A percentile compares a stretch with the other conserved stretches of the same genome.
Evolutionary conservation across 2,888 invertebrate genomes (phyloP).

Genomic region (Tanaodytes sp.): DNA sequence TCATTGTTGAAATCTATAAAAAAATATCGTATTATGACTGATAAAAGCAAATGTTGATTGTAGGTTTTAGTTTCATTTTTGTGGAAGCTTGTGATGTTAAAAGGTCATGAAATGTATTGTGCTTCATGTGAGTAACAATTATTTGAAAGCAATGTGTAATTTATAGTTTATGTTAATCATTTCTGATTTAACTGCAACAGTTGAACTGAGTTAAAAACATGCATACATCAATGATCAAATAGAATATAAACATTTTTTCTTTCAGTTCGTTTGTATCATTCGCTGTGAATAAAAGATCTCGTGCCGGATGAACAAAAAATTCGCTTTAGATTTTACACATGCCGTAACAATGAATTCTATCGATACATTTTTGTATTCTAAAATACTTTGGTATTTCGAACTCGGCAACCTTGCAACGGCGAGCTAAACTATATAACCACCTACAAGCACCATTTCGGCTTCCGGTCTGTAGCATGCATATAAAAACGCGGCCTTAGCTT

Average conservation of each 20-base stretch:
- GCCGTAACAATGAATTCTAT: conserved; percentile 48
- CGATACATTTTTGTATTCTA: conserved; percentile 45
- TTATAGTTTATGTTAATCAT: no score
- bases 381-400: conserved; percentile 39
- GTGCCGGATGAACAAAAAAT: conserved; percentile 27
- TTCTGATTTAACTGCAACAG: conserved; percentile 22
- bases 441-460: conserved; percentile 61
- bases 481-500: conserved; percentile 60
- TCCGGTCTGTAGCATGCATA: conserved; percentile 62
- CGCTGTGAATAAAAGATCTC: conserved; percentile 41
- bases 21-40: no score
- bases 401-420: conserved; percentile 44
- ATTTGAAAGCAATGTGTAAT: no score
- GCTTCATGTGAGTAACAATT: no score
- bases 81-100: no score
- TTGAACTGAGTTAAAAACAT: conserved; percentile 2
- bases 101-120: no score
- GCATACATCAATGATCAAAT: conserved; percentile 20
- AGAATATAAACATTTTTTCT: conserved; percentile 18
- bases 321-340: conserved; percentile 44
- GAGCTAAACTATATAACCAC: conserved; percentile 50
- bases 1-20: no score
- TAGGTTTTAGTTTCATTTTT: no score
- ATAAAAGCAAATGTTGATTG: no score
- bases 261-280: conserved; percentile 20